Conservation (phyloP, 1,140 invertebrate species). For the Atopsyche davidsoni region DNA sequence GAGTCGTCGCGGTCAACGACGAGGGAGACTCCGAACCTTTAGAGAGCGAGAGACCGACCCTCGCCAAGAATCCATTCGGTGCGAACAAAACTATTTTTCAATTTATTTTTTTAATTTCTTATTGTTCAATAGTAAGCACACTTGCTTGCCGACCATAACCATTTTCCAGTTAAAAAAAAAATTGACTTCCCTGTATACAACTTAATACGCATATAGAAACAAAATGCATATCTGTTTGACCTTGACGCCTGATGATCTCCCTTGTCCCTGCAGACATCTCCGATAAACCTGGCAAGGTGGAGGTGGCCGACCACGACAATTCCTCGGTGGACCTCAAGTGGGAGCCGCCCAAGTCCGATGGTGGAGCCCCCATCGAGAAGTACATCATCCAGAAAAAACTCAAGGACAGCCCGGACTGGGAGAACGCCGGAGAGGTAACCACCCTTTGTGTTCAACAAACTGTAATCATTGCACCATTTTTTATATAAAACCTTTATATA, state of each 20-base stretch:
- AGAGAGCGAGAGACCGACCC: conserved; percentile 70
- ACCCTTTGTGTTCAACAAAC: too few species aligned
- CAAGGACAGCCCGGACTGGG: conserved; percentile 45
- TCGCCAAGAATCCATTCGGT: conserved; percentile 97
- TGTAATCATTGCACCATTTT: background rate
- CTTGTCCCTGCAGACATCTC: conserved; percentile 59
- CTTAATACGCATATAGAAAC: too few species aligned
- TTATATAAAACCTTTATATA: too few species aligned
- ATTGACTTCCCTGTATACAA: too few species aligned
- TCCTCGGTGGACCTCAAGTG: conserved; percentile 91
- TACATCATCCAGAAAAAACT: conserved; percentile 96
- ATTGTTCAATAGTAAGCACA: too few species aligned
- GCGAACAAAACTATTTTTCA: conserved; percentile 34
- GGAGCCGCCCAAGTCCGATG: conserved; percentile 85
- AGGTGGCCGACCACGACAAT: conserved; percentile 89
- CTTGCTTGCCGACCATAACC: too few species aligned
- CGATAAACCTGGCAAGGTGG: conserved; percentile 82
- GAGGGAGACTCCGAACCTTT: conserved; percentile 95
- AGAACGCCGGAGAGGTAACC: conserved; percentile 44
- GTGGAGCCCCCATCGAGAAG: conserved; percentile 91
- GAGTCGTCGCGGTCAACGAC: conserved; percentile 91
- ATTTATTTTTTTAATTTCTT: too few species aligned
- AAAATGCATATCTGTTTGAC: too few species aligned
- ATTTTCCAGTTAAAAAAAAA: too few species aligned
- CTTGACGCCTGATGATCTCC: too few species aligned